Conservation (phyloP, 2,888 invertebrate genomes). For the Germaria angustata region DNA sequence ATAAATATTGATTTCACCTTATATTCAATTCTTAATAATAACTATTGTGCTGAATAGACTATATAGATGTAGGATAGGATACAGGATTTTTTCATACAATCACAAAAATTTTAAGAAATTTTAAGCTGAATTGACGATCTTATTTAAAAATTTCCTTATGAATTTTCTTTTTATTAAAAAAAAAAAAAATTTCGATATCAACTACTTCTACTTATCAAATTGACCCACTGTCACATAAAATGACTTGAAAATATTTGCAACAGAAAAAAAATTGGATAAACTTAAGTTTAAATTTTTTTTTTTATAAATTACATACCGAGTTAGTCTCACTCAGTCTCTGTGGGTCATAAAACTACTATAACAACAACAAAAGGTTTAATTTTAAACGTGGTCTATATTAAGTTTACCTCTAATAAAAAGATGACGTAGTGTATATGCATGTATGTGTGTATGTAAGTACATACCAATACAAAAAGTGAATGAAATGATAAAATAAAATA, state of each 20-base stretch:
- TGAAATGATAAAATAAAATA: conserved; percentile 32
- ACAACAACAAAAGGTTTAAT: conserved; percentile 12
- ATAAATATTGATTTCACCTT: no score
- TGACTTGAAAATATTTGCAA: background rate
- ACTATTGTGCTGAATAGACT: no score
- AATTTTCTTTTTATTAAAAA: no score
- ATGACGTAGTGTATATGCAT: conserved; percentile 7
- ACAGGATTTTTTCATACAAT: no score
- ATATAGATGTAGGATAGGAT: no score
- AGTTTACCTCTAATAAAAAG: conserved; percentile 33
- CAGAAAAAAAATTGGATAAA: conserved; percentile 19
- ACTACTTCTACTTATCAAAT: no score
- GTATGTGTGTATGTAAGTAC: no score
- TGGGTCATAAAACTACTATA: conserved; percentile 51
- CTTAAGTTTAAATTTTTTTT: conserved; percentile 57
- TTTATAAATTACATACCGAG: conserved; percentile 57
- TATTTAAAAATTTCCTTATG: no score
- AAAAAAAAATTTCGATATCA: no score
- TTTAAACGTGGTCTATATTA: conserved; percentile 63
- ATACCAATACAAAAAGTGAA: background rate
- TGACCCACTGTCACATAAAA: conserved; percentile 11
- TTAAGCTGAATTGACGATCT: no score
- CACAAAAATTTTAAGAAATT: no score
- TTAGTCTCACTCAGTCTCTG: conserved; percentile 44
- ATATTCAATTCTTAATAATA: no score